Percentiles rank a stretch among this genome's conserved stretches.
Conservation (phyloP, 2,888 invertebrate genomes). For the Hirtodrosophila cameraria region DNA sequence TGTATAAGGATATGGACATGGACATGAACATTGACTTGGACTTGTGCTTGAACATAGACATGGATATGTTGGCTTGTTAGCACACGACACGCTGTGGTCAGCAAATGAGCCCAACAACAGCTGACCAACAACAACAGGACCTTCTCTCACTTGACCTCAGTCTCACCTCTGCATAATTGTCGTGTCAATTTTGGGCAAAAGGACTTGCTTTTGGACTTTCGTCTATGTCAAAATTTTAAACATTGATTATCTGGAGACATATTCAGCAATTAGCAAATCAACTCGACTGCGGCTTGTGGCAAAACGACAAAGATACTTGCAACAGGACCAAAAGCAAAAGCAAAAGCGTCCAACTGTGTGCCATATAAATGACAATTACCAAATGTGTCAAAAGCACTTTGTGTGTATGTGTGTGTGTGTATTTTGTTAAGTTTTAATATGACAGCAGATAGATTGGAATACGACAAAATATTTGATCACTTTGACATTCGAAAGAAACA, state of each 20-base stretch:
- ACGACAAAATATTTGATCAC: conserved; percentile 53
- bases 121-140: conserved; percentile 44
- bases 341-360: too few species aligned
- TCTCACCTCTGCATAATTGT: conserved; percentile 60
- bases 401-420: conserved; percentile 13
- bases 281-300: conserved; percentile 71
- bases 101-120: conserved; percentile 65
- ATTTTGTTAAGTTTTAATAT: conserved; percentile 66
- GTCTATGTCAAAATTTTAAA: conserved; percentile 76
- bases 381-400: conserved; percentile 75
- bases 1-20: conserved; percentile 30
- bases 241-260: conserved; percentile 84
- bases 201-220: conserved; percentile 44
- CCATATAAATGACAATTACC: conserved; percentile 70
- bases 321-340: conserved; percentile 6
- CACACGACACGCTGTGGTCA: conserved; percentile 77
- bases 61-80: conserved; percentile 65
- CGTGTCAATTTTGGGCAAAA: conserved; percentile 67
- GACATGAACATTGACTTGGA: too few species aligned
- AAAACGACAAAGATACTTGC: conserved; percentile 12
- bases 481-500: conserved; percentile 19
- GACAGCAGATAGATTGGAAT: conserved; percentile 66
- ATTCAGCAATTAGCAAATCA: conserved; percentile 83
- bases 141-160: conserved; percentile 14
- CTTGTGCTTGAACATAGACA: too few species aligned